Evolutionary conservation across 2,888 invertebrate genomes (phyloP).

Genomic region (Ganaspis brasiliensis): DNA sequence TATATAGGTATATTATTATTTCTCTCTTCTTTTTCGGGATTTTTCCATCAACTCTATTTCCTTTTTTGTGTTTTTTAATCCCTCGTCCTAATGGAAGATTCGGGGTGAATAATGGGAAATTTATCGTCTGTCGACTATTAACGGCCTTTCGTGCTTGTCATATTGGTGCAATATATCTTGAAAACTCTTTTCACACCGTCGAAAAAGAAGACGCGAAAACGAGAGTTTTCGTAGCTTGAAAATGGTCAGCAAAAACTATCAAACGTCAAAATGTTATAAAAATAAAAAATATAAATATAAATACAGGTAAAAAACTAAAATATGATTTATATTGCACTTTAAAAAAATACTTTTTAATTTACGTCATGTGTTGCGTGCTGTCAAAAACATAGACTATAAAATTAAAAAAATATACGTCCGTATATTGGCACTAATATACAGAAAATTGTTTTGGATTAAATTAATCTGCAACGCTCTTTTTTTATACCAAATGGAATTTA

Average conservation of each 20-base stretch:
- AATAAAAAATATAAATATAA: neutral
- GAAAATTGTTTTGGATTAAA: too few relatives aligned
- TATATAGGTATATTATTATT: constrained; percentile 60
- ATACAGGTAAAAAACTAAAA: too few relatives aligned
- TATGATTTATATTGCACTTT: too few relatives aligned
- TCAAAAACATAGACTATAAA: too few relatives aligned
- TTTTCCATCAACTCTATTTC: constrained; percentile 60
- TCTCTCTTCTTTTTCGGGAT: constrained; percentile 57
- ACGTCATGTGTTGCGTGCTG: too few relatives aligned
- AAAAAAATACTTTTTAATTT: too few relatives aligned
- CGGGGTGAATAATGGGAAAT: constrained; percentile 68
- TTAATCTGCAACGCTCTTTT: too few relatives aligned
- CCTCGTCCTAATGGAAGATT: constrained; percentile 47
- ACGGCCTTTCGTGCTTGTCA: constrained; percentile 39
- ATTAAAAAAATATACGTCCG: too few relatives aligned
- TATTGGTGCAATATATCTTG: constrained; percentile 9
- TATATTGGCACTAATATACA: too few relatives aligned
- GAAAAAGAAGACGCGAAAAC: constrained; percentile 11
- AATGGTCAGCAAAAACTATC: constrained; percentile 25
- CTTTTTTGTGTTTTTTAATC: constrained; percentile 49
- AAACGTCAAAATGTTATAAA: constrained; percentile 17
- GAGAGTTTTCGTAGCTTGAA: neutral
- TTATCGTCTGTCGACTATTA: constrained; percentile 63
- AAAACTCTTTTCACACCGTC: neutral
- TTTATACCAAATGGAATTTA: too few relatives aligned